phyloP scores from a whole-genome alignment of 2,113 vertebrate species.

The Ovis canadensis region DNA sequence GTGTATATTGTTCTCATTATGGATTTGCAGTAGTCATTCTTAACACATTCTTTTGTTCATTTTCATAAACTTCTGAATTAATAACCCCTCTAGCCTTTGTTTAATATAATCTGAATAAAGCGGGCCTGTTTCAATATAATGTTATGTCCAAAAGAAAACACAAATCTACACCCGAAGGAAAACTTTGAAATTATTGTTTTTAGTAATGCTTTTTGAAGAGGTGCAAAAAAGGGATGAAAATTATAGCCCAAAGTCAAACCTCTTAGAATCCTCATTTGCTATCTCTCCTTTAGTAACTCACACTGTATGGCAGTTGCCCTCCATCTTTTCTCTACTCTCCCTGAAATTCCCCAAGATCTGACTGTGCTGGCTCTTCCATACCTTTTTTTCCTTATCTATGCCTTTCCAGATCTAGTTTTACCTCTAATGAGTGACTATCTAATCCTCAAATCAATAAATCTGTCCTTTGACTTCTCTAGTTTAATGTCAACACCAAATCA shows the following conservation, averaged over 20 bases:
- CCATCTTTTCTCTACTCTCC: background rate
- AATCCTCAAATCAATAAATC: background rate
- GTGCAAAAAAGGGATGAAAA: background rate
- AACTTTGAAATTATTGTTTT: background rate
- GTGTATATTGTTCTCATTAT: background rate
- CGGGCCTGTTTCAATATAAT: background rate
- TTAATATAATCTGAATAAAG: conserved; percentile 5
- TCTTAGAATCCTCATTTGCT: background rate
- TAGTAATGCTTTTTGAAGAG: background rate
- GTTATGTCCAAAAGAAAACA: background rate
- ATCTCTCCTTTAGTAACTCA: background rate
- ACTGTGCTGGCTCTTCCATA: background rate
- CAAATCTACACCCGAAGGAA: background rate
- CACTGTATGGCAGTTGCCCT: background rate
- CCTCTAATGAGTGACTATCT: background rate
- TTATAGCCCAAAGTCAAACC: background rate
- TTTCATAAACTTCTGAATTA: background rate
- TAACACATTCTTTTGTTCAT: background rate
- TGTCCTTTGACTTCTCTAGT: background rate
- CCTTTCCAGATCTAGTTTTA: background rate
- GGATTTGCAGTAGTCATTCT: background rate
- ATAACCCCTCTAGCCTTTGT: background rate
- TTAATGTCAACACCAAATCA: background rate
- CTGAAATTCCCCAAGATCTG: background rate
- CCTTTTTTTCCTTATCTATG: background rate